A percentile compares a stretch with the other conserved stretches of the same genome.
phyloP scores from a whole-genome alignment of 2,797 vertebrate genomes.

The Sorex maritimensis region DNA sequence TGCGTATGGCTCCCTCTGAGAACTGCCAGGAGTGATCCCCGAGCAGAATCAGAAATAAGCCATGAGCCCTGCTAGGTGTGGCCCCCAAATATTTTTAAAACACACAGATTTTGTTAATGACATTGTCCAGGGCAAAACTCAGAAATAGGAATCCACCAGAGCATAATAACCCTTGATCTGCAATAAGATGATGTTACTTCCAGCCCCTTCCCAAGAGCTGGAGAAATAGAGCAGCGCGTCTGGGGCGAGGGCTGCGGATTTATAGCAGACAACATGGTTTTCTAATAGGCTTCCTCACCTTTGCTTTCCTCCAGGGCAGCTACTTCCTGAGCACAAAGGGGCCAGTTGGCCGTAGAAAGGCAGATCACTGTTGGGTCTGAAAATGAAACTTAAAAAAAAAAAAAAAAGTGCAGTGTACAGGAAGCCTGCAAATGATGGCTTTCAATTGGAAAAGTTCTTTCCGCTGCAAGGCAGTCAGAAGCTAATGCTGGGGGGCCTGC shows the following conservation, averaged over 20 bases:
- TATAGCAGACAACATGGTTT: neutral
- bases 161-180: neutral
- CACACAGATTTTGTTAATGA: constrained; percentile 14
- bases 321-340: constrained; percentile 24
- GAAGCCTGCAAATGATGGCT: constrained; percentile 47
- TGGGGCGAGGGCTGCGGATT: neutral
- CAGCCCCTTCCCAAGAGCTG: neutral
- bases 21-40: too few relatives aligned
- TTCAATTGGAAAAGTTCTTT: constrained; percentile 66
- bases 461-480: constrained; percentile 48
- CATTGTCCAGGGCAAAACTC: neutral
- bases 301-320: constrained; percentile 30
- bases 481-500: neutral
- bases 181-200: neutral
- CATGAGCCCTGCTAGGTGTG: too few relatives aligned
- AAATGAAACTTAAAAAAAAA: constrained; percentile 65
- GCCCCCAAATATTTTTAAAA: too few relatives aligned
- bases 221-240: neutral
- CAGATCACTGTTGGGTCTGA: constrained; percentile 25
- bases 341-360: constrained; percentile 50
- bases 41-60: too few relatives aligned
- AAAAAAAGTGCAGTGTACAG: constrained; percentile 42
- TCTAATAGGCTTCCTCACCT: neutral
- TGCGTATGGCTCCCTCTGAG: too few relatives aligned
- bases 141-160: constrained; percentile 41